A percentile compares a stretch with the other conserved stretches of the same genome.
phyloP scores from a whole-genome alignment of 2,888 invertebrate genomes.

The Heteromyza rotundicornis region DNA sequence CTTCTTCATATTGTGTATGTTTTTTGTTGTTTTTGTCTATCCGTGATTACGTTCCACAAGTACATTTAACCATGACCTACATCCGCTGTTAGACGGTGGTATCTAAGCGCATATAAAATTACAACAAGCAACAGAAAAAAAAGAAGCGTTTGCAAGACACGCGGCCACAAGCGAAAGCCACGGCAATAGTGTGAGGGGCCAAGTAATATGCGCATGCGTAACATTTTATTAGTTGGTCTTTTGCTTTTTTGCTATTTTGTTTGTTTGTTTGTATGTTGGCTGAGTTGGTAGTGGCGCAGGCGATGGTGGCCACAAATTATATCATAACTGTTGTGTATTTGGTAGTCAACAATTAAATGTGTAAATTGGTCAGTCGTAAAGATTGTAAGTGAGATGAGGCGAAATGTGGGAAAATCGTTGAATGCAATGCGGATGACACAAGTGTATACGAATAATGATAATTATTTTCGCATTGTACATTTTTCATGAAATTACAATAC shows the following conservation, averaged over 20 bases:
- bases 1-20: not conserved
- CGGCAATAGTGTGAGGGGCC: no score
- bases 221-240: not conserved
- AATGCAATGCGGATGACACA: no score
- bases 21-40: not conserved
- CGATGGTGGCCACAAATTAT: not conserved
- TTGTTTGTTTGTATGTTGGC: no score
- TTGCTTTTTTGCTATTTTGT: not conserved
- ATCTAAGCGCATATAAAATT: not conserved
- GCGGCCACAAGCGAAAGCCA: not conserved
- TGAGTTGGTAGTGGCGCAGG: no score
- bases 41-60: conserved; percentile 30
- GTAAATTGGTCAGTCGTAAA: not conserved
- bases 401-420: no score
- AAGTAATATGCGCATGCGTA: conserved; percentile 22
- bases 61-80: conserved; percentile 50
- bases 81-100: conserved; percentile 20
- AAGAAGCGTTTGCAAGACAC: not conserved
- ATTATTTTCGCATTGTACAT: no score
- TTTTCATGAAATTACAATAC: no score
- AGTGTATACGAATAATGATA: no score
- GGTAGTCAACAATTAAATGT: not conserved
- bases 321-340: no score
- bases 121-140: conserved; percentile 4
- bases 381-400: no score